Conservation (phyloP, 2,888 invertebrate genomes). For the Pherbina coryleti region DNA sequence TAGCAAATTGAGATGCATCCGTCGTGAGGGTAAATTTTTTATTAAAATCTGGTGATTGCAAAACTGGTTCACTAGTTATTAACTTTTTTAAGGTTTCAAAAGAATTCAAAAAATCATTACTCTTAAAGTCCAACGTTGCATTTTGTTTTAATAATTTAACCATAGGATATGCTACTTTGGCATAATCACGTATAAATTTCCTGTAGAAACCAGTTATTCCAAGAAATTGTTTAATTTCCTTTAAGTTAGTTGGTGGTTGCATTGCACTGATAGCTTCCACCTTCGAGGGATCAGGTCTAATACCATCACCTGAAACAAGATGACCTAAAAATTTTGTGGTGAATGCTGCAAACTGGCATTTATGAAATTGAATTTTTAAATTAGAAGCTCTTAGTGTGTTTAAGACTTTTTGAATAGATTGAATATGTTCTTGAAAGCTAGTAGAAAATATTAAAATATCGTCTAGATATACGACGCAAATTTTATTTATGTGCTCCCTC, state of each 20-base stretch:
- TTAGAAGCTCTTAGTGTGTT: slow-evolving; percentile 14
- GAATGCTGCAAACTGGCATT: background rate
- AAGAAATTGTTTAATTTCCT: too few relatives aligned
- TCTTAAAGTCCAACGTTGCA: too few relatives aligned
- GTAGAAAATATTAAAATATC: slow-evolving; percentile 35
- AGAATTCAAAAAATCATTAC: too few relatives aligned
- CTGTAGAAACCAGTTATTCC: slow-evolving; percentile 3
- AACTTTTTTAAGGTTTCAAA: too few relatives aligned
- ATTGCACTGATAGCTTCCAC: background rate
- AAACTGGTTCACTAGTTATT: slow-evolving; percentile 27
- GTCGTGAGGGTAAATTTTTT: slow-evolving; percentile 14
- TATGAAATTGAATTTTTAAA: too few relatives aligned
- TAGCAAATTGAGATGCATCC: slow-evolving; percentile 46
- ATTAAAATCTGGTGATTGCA: slow-evolving; percentile 39
- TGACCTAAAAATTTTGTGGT: background rate
- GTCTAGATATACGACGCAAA: too few relatives aligned
- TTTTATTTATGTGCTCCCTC: too few relatives aligned
- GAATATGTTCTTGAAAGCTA: slow-evolving; percentile 31
- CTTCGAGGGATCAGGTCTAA: background rate
- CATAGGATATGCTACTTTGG: background rate
- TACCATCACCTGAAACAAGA: background rate
- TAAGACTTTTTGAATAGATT: slow-evolving; percentile 29
- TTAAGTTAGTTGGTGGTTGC: background rate
- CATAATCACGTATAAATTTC: slow-evolving; percentile 13
- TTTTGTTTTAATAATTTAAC: slow-evolving; percentile 35